phyloP scores from a whole-genome alignment of 2,797 vertebrate genomes.

The Melanotaenia trifasciata region DNA sequence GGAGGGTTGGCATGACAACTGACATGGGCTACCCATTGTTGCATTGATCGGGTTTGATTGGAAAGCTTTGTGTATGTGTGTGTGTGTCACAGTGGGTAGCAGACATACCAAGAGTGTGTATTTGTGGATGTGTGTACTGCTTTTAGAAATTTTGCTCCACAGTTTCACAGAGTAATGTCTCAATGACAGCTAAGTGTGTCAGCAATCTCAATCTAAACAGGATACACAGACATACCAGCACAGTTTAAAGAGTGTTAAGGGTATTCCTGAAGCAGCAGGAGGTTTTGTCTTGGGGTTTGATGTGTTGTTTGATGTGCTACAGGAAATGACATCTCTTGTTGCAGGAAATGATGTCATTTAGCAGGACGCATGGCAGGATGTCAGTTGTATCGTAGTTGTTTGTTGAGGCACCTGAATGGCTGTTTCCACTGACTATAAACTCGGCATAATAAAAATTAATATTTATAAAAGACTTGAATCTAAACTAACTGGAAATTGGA shows the following conservation, averaged over 20 bases:
- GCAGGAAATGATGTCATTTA: constrained; percentile 62
- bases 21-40: constrained; percentile 65
- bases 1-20: constrained; percentile 69
- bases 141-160: constrained; percentile 50
- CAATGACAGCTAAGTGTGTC: constrained; percentile 55
- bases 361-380: constrained; percentile 49
- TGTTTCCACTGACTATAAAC: neutral
- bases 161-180: constrained; percentile 54
- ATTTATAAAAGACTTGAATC: neutral
- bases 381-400: constrained; percentile 23
- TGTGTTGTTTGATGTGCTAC: constrained; percentile 21
- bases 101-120: neutral
- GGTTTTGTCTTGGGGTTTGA: constrained; percentile 55
- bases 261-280: constrained; percentile 40
- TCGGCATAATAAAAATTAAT: neutral
- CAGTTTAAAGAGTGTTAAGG: constrained; percentile 7
- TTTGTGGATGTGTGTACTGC: constrained; percentile 2
- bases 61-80: constrained; percentile 36
- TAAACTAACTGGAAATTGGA: neutral
- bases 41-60: constrained; percentile 52
- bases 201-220: constrained; percentile 47
- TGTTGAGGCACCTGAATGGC: constrained; percentile 33
- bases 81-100: neutral
- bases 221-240: constrained; percentile 35
- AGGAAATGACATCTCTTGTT: constrained; percentile 51